Percentiles rank a stretch among this genome's conserved stretches.
These are phyloP conservation scores for Montifringilla adamsi DNA, from an alignment of 2,113 vertebrate genomes.

Conservation along the genomic window DNA sequence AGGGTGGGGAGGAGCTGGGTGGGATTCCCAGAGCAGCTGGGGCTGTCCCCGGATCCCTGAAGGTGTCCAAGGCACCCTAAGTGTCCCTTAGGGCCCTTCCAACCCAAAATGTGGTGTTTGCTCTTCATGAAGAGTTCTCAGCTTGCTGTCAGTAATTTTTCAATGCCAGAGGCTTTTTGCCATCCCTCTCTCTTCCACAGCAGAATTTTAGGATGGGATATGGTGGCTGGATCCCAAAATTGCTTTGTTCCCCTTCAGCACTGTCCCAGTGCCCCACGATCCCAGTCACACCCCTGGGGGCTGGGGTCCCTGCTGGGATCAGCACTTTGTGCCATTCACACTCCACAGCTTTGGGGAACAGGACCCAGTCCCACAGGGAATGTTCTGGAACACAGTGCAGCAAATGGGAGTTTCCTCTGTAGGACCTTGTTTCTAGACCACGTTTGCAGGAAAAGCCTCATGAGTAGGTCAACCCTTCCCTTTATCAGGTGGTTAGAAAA, in stretches of 20 bases:
- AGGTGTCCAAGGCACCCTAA: background rate
- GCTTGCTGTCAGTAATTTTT: background rate
- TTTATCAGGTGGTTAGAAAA: background rate
- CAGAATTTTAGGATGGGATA: background rate
- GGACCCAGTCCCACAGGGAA: accelerated
- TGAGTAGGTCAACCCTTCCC: background rate
- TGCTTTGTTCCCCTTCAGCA: background rate
- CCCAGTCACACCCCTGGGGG: accelerated
- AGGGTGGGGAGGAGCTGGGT: background rate
- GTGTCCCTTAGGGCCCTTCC: background rate
- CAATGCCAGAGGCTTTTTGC: background rate
- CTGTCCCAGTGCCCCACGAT: accelerated
- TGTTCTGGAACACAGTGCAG: background rate
- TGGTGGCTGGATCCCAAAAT: background rate
- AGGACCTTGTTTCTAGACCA: background rate
- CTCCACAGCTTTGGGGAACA: background rate
- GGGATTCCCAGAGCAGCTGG: background rate
- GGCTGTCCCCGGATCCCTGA: background rate
- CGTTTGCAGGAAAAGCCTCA: background rate
- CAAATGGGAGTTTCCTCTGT: background rate
- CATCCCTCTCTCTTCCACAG: background rate
- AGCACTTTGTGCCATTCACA: accelerated
- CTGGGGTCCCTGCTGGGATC: background rate
- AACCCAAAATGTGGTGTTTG: accelerated
- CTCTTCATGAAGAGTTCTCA: background rate